Base-by-base conservation (phyloP, 1,140 invertebrate genomes). In the Apis florea region DNA sequence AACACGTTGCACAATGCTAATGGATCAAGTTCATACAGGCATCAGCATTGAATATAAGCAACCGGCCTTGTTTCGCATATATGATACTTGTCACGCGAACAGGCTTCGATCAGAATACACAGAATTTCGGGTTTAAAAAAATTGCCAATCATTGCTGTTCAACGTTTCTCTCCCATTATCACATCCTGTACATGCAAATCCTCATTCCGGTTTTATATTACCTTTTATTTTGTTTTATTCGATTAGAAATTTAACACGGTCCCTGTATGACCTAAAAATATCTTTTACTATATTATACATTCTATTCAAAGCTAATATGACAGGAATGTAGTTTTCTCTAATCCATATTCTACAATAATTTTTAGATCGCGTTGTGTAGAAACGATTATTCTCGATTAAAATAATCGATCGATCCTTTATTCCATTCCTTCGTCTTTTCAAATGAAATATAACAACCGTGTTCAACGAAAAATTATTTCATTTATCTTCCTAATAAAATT, bases 11-110 rank as follows among this genome's bases (percentile, higher is more conserved):
- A 74, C 79, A 80, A 80, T 80, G 17, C 61, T 80, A 80, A 80
- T 80, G 59, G 78, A 80, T 80, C 70, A 80, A 74, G 79, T 80
- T 80, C 79, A 80, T 54, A 53, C 53, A 26, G 61, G 21, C 51
- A 71, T 67, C 53, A 53, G 21, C 51, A 71, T 67, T 51, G 63
- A 66, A 51, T 47, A 74, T 67, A 80, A 80, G 74, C 63, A 61
- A 8, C 24, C 78, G 51, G 19, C 70, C 78, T 19, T 53, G 58
- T 74, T 80, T 67, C 59, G 9, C 24, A 47, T 31, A 9, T 31
- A 9, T 12, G 40, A 40, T 74, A 74, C 70, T 80, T 51, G 78
- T 66, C 78, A 67, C 58, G 49, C 58, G 58, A 79, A 79, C n/a
- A 56, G 40, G 69, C 67, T 58, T 47, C 53, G 24, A 74, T 80